Base-by-base conservation (phyloP, 2,888 invertebrate genomes). In the Caenorhabditis macrosperma region DNA sequence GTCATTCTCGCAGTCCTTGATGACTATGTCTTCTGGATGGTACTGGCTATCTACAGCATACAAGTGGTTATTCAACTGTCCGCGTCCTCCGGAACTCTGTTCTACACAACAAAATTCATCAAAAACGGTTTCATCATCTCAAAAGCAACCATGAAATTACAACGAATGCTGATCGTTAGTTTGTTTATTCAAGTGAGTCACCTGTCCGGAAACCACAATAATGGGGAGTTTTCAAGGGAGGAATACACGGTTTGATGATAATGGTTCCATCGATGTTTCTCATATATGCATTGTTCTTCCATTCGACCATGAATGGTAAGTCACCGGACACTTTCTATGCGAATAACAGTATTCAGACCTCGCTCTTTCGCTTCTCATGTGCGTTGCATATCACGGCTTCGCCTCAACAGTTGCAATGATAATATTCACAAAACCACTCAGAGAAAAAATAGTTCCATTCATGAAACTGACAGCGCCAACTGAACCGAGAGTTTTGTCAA, bases 161-260 rank as follows among this genome's bases (percentile, higher is more conserved):
- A 71, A 24, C 28, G 24, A 15, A 61, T 61, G 54, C 12, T 71
- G 15, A 44, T 71, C 9, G 22, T 71, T 3, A 71, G 71, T 33
- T 33, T 71, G 5, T 54, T 55, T 1, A 59, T 44, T 0, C 71
- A 71, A 35, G 69, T 60, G 1, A 30, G n/a, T n/a, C n/a, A n/a
- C n/a, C n/a, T n/a, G n/a, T 61, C 1, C n/a, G 50, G 30, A 52
- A 46, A 12, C 5, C 1, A 46, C 1, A 46, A 20, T 3, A 46
- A 12, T 46, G 17, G n/a, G 22, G 15, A 12, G 17, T 10, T 28
- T 54, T 55, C 26, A 57, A n/a, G 57, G 57, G 57, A 10, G 22
- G 20, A 6, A 57, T 57, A 6, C 57, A 57, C 24, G 57, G 57
- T 2, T 2, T n/a, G 7, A 2, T 57, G 22, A 57, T 57, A 1